Evolutionary conservation across 2,797 vertebrate species (phyloP), one percentile per base, ranked within the genome.

Genomic region (Nothura maculosa): DNA sequence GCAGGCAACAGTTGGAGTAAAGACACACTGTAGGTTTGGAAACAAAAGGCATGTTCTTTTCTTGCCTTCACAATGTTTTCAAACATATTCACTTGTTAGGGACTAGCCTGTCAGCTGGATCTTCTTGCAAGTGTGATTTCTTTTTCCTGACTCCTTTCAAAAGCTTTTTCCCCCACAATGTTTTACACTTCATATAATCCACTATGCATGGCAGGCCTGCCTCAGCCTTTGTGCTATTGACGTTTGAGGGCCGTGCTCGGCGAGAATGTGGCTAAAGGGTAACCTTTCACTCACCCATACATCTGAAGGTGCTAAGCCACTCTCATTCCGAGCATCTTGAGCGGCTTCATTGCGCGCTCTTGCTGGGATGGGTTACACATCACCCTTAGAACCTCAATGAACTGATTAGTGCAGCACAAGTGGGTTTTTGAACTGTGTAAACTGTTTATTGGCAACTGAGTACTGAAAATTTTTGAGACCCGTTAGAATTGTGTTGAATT

Each of bases 181-280:
- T 99, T 99, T 99, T 99, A 99, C 98, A 99, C 99, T 99, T 99
- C 98, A 98, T 99, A 98, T 99, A 99, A 98, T 98, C 98, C 98
- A 98, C 98, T 98, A 72, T 98, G 98, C 97, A 87, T 92, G 97
- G 96, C 96, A 98, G 98, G 98, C 96, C 98, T 96, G 97, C 98
- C 98, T 97, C 92, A 80, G 97, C 96, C 97, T 98, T 98, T 98
- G 98, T 98, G 96, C 98, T 98, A 97, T 98, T 98, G 98, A 98
- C 98, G 98, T 93, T 95, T 92, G 92, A 92, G 96, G 92, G 91
- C 93, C 90, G 38, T 96, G 97, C 95, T 95, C 83, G 97, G 96
- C 98, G 98, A 98, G 98, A 98, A 97, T 97, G 96, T 97, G 97
- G 96, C 97, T 97, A 98, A 98, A 98, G 98, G 97, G 95, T 98